Evolutionary conservation across 2,797 vertebrate species (phyloP).

Genomic region (Hirundo rustica): DNA sequence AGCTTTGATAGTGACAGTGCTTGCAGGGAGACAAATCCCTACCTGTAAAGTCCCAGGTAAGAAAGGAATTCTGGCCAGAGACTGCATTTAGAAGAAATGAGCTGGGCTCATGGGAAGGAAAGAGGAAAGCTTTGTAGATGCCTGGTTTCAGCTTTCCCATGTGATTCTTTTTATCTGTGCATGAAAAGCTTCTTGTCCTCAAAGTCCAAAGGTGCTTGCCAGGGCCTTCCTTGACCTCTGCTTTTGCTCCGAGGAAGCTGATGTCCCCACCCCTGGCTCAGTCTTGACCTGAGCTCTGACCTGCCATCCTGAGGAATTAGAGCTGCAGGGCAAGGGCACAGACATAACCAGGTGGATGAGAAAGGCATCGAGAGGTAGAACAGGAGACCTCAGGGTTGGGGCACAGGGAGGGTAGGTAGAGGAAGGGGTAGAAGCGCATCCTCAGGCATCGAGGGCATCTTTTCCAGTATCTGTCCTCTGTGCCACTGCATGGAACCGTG

Average conservation of each 20-base stretch:
- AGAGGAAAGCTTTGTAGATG: slow-evolving; percentile 6
- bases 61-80: not conserved
- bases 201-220: not conserved
- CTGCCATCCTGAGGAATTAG: not conserved
- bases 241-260: not conserved
- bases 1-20: not conserved
- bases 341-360: not conserved
- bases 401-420: not conserved
- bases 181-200: slow-evolving; percentile 20
- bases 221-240: not conserved
- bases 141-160: not conserved
- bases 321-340: not conserved
- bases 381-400: not conserved
- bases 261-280: not conserved
- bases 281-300: not conserved
- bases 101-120: not conserved
- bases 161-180: not conserved
- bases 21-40: not conserved
- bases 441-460: not conserved
- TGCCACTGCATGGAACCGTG: rapidly evolving
- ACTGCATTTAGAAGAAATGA: not conserved
- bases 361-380: not conserved
- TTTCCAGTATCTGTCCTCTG: not conserved
- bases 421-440: not conserved
- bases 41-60: not conserved